A percentile compares a stretch with the other conserved stretches of the same genome.
phyloP scores from a whole-genome alignment of 2,888 invertebrate genomes.

The Eretmocerus hayati region DNA sequence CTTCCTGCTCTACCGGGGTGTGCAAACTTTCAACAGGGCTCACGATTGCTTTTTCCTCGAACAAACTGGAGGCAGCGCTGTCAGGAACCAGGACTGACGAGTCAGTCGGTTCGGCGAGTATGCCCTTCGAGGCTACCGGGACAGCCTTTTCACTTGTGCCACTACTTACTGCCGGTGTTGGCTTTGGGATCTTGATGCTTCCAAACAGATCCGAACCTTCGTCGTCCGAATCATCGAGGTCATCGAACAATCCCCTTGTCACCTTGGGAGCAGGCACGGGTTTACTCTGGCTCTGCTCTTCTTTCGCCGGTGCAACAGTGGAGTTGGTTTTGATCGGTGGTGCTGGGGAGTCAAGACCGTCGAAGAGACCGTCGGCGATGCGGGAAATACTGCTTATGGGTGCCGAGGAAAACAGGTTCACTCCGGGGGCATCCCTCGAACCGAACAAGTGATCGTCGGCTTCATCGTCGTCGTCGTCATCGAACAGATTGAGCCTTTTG shows the following conservation, averaged over 20 bases:
- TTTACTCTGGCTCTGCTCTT: not conserved
- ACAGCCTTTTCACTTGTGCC: not conserved
- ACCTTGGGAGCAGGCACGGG: not conserved
- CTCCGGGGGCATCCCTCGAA: conserved; percentile 29
- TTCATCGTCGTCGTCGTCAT: conserved; percentile 36
- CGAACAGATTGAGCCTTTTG: conserved; percentile 31
- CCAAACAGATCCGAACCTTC: conserved; percentile 38
- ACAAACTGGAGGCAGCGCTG: conserved; percentile 2
- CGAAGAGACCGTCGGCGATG: conserved; percentile 1
- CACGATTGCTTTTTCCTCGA: conserved; percentile 1
- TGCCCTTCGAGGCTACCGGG: not conserved
- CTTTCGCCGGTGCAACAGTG: not conserved
- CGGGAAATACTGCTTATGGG: conserved; percentile 2
- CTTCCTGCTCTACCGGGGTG: too few relatives aligned
- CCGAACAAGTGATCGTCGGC: conserved; percentile 29
- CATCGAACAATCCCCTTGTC: conserved; percentile 10
- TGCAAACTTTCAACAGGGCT: too few relatives aligned
- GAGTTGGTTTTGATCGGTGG: not conserved
- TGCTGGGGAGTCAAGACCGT: not conserved
- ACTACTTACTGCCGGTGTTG: too few relatives aligned
- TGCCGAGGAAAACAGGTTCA: conserved; percentile 33
- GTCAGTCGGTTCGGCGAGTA: conserved; percentile 7
- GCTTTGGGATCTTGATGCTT: not conserved
- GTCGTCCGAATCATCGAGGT: conserved; percentile 29
- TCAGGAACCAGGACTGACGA: too few relatives aligned